Evolutionary conservation across 2,888 invertebrate species (phyloP), one percentile per base, ranked within the genome.

Genomic region (Arctia plantaginis): DNA sequence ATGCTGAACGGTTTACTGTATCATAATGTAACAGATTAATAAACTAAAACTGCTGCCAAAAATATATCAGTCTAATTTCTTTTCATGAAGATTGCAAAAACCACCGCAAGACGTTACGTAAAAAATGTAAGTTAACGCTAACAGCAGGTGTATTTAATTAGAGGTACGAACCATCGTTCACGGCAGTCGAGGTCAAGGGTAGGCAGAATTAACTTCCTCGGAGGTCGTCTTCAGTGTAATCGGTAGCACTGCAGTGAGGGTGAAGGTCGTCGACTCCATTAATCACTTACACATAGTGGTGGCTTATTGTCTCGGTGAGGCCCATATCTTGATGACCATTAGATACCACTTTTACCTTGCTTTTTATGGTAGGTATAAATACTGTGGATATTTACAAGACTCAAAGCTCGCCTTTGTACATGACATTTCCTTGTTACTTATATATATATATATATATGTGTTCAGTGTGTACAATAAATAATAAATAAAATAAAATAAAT

Each of bases 161-260:
- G 12, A 72, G 67, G 20, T 41, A 55, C 64, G 33, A 73, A 73
- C 15, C 20, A 69, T 27, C 27, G 55, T 44, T 41, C 20, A 55
- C 44, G n/a, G 35, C 20, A 30, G 62, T 67, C 74, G 39, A 68
- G 66, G 74, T 35, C 27, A 66, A 55, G 33, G 47, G 51, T 69
- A 30, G 27, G 27, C 55, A n/a, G 33, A 59, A 62, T 69, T 64
- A 69, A 74, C n/a, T 64, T 64, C 35, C 35, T 27, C 35, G 12
- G 35, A 62, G 72, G 75, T 59, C 66, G 44, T 35, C 35, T 75
- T 72, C 69, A 75, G 75, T 47, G 39, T 75, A 72, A 75, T 72
- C 75, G 69, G 71, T 59, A 71, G 59, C 44, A 75, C 59, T 72
- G 75, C 75, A 75, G 72, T 72, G 44, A 66, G 30, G 69, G 69